A percentile compares a stretch with the other conserved stretches of the same genome.
Evolutionary conservation across 64 coral and sea anemone genomes (phyloP).

Genomic region (Porites australiensis): DNA sequence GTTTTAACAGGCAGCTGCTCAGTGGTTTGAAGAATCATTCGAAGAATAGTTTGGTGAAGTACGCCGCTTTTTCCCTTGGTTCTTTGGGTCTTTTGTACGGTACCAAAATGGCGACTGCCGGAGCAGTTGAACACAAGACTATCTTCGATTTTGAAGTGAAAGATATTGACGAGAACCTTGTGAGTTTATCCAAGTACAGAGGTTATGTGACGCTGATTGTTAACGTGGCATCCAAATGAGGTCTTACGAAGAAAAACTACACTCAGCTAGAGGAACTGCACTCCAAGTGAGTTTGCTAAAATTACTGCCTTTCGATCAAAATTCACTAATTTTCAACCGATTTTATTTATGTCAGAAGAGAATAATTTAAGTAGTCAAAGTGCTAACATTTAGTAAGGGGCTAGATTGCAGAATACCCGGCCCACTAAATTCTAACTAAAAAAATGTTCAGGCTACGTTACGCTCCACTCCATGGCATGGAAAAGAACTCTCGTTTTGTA

Average conservation of each 20-base stretch:
- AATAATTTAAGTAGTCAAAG: no score
- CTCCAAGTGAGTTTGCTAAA: constrained; percentile 63
- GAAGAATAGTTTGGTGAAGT: not conserved
- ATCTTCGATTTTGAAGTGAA: constrained; percentile 89
- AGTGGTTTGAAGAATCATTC: not conserved
- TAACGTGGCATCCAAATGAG: constrained; percentile 92
- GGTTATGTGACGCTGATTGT: constrained; percentile 89
- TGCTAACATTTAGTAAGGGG: no score
- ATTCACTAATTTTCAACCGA: no score
- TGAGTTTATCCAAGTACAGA: constrained; percentile 73
- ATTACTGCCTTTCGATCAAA: not conserved
- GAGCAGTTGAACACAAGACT: not conserved
- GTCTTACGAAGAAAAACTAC: constrained; percentile 94
- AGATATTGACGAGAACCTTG: constrained; percentile 80
- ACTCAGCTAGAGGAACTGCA: constrained; percentile 97
- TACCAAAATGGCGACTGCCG: constrained; percentile 68
- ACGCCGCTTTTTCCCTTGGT: constrained; percentile 11
- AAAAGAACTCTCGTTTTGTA: no score
- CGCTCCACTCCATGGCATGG: no score
- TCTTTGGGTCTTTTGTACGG: constrained; percentile 11
- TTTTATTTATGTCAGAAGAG: no score
- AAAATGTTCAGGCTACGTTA: no score
- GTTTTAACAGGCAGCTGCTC: not conserved
- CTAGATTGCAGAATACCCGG: no score
- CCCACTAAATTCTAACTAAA: no score